These are phyloP conservation scores for Pogona vitticeps DNA, from an alignment of 2,113 vertebrate genomes.

Conservation along the genomic window DNA sequence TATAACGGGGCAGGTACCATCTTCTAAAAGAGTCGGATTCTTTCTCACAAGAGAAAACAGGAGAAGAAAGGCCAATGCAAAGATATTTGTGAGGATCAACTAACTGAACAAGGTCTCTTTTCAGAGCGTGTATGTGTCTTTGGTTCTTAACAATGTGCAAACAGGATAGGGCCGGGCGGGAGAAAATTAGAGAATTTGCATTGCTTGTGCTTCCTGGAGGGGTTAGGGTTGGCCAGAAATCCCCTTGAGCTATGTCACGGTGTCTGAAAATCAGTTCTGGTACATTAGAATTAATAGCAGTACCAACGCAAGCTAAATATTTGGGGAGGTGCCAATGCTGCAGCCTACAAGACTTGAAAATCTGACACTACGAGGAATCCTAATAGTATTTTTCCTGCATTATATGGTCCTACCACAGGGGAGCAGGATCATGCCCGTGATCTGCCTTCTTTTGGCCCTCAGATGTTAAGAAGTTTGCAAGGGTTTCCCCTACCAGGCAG, in stretches of 20 bases:
- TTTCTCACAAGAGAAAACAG: neutral
- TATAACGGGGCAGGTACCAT: neutral
- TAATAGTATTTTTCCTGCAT: too few relatives aligned
- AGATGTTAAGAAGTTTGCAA: neutral
- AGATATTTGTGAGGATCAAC: neutral
- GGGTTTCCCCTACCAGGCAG: neutral
- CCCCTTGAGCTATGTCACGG: neutral
- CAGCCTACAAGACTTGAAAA: too few relatives aligned
- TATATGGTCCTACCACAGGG: neutral
- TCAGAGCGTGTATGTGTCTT: neutral
- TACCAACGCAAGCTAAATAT: too few relatives aligned
- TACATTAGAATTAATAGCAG: too few relatives aligned
- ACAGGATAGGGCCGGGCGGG: neutral
- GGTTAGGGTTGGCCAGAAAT: slow-evolving; percentile 15
- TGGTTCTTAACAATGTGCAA: slow-evolving; percentile 33
- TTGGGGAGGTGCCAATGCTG: too few relatives aligned
- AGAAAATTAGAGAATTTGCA: slow-evolving; percentile 69
- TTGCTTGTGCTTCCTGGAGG: slow-evolving; percentile 69
- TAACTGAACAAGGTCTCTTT: neutral
- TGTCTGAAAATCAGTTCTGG: neutral
- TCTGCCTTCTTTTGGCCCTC: neutral
- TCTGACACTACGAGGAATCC: too few relatives aligned
- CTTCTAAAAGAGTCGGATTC: neutral
- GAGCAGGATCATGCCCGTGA: too few relatives aligned
- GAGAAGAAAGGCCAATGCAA: neutral